phyloP scores from a whole-genome alignment of 2,888 invertebrate genomes.

The Heteromurus nitidus region DNA sequence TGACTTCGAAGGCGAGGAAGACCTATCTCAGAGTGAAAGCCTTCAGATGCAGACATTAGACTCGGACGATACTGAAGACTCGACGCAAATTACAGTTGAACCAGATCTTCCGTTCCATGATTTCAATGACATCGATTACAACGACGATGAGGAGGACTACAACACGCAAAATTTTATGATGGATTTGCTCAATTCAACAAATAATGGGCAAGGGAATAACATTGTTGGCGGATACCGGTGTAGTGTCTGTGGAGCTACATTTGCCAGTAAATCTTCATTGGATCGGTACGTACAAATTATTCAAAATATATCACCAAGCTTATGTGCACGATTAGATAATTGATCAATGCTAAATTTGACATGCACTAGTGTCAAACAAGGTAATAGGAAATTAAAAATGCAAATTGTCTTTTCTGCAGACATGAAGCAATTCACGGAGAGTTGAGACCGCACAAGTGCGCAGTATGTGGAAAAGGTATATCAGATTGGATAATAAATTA shows the following conservation, averaged over 20 bases:
- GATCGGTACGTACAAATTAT: slow-evolving; percentile 47
- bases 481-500: background rate
- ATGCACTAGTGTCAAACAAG: too few relatives aligned
- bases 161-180: slow-evolving; percentile 25
- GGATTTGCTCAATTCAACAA: slow-evolving; percentile 24
- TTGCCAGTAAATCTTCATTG: slow-evolving; percentile 63
- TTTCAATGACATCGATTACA: slow-evolving; percentile 47
- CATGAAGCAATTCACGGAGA: slow-evolving; percentile 67
- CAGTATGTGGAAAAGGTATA: slow-evolving; percentile 67
- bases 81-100: slow-evolving; percentile 57
- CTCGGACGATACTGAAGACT: slow-evolving; percentile 12
- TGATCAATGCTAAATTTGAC: background rate
- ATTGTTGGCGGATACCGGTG: slow-evolving; percentile 47
- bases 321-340: too few relatives aligned
- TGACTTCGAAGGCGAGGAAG: slow-evolving; percentile 49
- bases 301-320: background rate
- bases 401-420: slow-evolving; percentile 39
- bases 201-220: background rate
- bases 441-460: slow-evolving; percentile 70
- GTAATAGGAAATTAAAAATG: too few relatives aligned
- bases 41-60: background rate
- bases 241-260: slow-evolving; percentile 68
- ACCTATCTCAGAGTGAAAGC: background rate
- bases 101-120: slow-evolving; percentile 54
- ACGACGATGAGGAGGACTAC: slow-evolving; percentile 39